A percentile compares a stretch with the other conserved stretches of the same genome.
Evolutionary conservation across 1,140 invertebrate species (phyloP).

Genomic region (Drosophila sulfurigaster): DNA sequence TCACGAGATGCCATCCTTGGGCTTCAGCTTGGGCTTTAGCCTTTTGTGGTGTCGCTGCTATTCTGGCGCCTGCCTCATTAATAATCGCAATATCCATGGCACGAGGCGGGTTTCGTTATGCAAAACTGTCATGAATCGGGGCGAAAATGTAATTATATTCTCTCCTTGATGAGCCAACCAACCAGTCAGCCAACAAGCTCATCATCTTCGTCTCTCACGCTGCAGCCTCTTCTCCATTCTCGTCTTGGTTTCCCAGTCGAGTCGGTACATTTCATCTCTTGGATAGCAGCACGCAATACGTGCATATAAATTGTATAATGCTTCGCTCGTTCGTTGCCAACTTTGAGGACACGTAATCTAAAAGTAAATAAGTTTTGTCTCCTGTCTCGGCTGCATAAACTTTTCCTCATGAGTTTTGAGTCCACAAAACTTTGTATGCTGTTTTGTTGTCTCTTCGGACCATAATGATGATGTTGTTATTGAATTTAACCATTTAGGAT

Average conservation of each 20-base stretch:
- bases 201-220: conserved; percentile 19
- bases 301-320: conserved; percentile 80
- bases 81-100: conserved; percentile 70
- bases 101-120: conserved; percentile 61
- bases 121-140: conserved; percentile 78
- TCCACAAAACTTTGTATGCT: conserved; percentile 35
- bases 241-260: background rate
- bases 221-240: background rate
- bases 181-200: conserved; percentile 29
- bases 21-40: conserved; percentile 3
- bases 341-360: conserved; percentile 73
- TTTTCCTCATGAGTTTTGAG: conserved; percentile 54
- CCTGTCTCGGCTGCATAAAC: conserved; percentile 39
- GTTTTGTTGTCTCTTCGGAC: conserved; percentile 28
- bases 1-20: conserved; percentile 17
- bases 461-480: conserved; percentile 55
- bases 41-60: conserved; percentile 42
- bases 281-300: conserved; percentile 66
- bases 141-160: conserved; percentile 81
- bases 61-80: conserved; percentile 63
- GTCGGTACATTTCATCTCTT: conserved; percentile 71
- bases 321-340: conserved; percentile 53
- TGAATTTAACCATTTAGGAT: conserved; percentile 58
- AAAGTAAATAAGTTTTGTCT: conserved; percentile 73
- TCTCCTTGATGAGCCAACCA: conserved; percentile 65